A percentile compares a stretch with the other conserved stretches of the same genome.
These are phyloP conservation scores for Lumbricus terrestris DNA, from an alignment of 2,888 invertebrate species.

Conservation along the genomic window DNA sequence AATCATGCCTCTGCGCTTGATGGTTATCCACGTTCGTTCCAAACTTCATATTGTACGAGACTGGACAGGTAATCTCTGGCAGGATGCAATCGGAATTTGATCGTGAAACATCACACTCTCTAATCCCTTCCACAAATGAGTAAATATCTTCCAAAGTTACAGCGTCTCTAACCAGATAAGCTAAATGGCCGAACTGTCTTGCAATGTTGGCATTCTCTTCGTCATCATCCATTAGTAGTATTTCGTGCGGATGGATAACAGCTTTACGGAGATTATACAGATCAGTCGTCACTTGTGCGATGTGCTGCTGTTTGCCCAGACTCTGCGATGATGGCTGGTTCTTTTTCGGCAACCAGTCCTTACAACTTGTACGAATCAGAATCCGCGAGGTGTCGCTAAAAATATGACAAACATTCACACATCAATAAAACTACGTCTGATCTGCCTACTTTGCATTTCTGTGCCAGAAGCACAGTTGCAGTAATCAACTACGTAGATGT, in stretches of 20 bases:
- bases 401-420: background rate
- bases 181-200: slow-evolving; percentile 48
- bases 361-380: slow-evolving; percentile 48
- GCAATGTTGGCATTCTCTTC: slow-evolving; percentile 47
- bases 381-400: slow-evolving; percentile 46
- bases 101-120: slow-evolving; percentile 15
- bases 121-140: slow-evolving; percentile 22
- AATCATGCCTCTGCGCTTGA: background rate
- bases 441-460: no score
- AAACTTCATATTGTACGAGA: background rate
- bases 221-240: slow-evolving; percentile 51
- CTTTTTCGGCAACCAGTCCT: slow-evolving; percentile 43
- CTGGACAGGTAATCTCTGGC: background rate
- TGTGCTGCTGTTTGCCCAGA: slow-evolving; percentile 50
- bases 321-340: background rate
- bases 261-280: slow-evolving; percentile 45
- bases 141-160: slow-evolving; percentile 36
- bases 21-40: background rate
- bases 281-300: slow-evolving; percentile 46
- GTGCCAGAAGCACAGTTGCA: no score
- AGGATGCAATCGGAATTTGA: background rate
- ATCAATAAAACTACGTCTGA: background rate
- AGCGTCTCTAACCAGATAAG: slow-evolving; percentile 44
- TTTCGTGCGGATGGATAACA: slow-evolving; percentile 46
- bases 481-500: no score